Percentiles rank a stretch among this genome's conserved stretches.
Evolutionary conservation across 2,797 vertebrate species (phyloP).

Genomic region (Leucoraja ocellata): DNA sequence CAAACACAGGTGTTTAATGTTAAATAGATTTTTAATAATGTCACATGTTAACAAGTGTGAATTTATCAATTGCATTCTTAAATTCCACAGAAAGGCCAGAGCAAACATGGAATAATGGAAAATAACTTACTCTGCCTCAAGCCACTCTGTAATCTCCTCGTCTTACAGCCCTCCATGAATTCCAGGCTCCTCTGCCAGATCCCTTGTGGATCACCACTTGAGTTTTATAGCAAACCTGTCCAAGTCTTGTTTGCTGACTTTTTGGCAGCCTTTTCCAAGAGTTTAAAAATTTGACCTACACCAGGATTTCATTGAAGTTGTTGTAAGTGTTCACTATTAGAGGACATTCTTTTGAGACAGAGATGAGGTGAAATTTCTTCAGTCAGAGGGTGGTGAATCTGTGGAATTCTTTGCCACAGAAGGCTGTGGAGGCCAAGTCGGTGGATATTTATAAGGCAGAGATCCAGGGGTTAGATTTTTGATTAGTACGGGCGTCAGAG

Average conservation of each 20-base stretch:
- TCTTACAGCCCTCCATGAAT: neutral
- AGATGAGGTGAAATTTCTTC: no score
- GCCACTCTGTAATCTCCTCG: neutral
- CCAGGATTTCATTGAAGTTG: neutral
- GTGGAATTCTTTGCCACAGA: no score
- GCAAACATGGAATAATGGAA: neutral
- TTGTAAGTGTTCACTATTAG: no score
- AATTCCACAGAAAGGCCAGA: neutral
- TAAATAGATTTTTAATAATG: neutral
- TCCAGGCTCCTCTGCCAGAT: neutral
- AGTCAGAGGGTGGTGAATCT: no score
- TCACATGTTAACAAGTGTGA: neutral
- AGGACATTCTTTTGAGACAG: no score
- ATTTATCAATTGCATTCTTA: neutral
- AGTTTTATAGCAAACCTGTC: neutral
- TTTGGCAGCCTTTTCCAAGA: neutral
- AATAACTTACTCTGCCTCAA: neutral
- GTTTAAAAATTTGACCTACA: neutral
- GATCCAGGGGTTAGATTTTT: no score
- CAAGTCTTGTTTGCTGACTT: neutral
- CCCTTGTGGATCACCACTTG: neutral
- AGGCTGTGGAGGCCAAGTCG: no score
- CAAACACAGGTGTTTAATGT: neutral
- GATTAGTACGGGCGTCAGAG: no score
- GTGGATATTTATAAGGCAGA: no score